phyloP scores from a whole-genome alignment of 2,113 vertebrate genomes.

The rabbit (Oryctolagus cuniculus) region DNA sequence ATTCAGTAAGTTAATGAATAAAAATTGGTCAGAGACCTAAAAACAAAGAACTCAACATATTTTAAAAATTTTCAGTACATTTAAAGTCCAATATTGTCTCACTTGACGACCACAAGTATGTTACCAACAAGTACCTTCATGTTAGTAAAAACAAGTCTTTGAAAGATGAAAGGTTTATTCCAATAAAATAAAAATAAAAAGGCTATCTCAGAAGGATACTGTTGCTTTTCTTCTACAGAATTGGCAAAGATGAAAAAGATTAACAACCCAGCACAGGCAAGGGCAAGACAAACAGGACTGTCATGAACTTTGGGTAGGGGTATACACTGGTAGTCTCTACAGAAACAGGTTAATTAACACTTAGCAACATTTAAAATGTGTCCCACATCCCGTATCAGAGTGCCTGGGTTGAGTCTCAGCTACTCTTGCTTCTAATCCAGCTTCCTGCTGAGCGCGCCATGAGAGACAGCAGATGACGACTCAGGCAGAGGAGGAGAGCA shows the following conservation, averaged over 20 bases:
- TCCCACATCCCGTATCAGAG: no score
- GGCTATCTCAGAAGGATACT: slow-evolving; percentile 4
- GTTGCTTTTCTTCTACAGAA: neutral
- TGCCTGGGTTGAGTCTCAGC: no score
- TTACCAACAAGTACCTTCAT: slow-evolving; percentile 44
- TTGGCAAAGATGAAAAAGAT: slow-evolving; percentile 19
- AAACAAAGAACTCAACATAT: slow-evolving; percentile 50
- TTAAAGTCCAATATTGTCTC: slow-evolving; percentile 43
- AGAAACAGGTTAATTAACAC: neutral
- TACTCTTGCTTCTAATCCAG: no score
- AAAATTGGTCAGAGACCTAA: neutral
- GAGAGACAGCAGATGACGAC: no score
- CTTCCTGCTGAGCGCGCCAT: no score
- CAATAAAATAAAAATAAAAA: neutral
- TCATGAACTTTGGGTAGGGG: neutral
- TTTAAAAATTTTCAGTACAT: slow-evolving; percentile 54
- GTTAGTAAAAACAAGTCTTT: slow-evolving; percentile 12
- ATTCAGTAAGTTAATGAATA: neutral
- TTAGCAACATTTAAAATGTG: neutral
- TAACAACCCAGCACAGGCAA: neutral
- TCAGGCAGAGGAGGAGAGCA: no score
- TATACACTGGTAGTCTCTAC: neutral
- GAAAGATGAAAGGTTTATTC: slow-evolving; percentile 53
- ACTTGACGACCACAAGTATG: slow-evolving; percentile 30
- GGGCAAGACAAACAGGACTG: neutral